Evolutionary conservation across 2,888 invertebrate genomes (phyloP).

Genomic region (Chymomyza caudatula): DNA sequence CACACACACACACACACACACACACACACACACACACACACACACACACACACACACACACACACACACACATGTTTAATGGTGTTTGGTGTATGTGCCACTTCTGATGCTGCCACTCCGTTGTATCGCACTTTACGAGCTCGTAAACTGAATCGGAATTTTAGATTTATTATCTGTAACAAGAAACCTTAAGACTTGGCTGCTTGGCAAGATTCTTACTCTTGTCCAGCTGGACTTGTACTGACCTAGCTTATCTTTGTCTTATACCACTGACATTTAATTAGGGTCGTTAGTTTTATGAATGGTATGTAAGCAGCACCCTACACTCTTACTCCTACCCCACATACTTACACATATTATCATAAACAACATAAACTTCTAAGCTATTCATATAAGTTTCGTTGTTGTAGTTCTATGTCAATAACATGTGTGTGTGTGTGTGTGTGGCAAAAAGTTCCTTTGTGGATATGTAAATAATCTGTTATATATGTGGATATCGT

Average conservation of each 20-base stretch:
- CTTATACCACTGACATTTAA: slow-evolving; percentile 55
- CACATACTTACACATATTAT: slow-evolving; percentile 27
- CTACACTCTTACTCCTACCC: background rate
- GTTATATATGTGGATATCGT: slow-evolving; percentile 3
- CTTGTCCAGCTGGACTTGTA: background rate
- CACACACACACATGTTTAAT: background rate
- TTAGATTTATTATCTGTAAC: slow-evolving; percentile 69
- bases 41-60: slow-evolving; percentile 26
- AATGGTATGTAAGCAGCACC: background rate
- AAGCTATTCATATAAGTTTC: slow-evolving; percentile 13
- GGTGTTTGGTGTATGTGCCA: background rate
- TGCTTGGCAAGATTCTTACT: background rate
- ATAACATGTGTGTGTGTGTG: slow-evolving; percentile 30
- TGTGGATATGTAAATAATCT: slow-evolving; percentile 11
- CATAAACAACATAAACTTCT: slow-evolving; percentile 30
- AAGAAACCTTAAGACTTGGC: slow-evolving; percentile 54
- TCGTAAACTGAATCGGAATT: slow-evolving; percentile 66
- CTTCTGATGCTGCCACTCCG: slow-evolving; percentile 6
- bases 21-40: slow-evolving; percentile 24
- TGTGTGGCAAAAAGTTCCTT: no score
- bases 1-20: slow-evolving; percentile 25
- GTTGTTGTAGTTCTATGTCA: slow-evolving; percentile 45
- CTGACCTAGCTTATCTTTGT: slow-evolving; percentile 53
- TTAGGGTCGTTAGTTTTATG: slow-evolving; percentile 50
- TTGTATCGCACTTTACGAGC: slow-evolving; percentile 58